phyloP scores from a whole-genome alignment of 1,140 invertebrate genomes.

The Harpegnathos saltator region DNA sequence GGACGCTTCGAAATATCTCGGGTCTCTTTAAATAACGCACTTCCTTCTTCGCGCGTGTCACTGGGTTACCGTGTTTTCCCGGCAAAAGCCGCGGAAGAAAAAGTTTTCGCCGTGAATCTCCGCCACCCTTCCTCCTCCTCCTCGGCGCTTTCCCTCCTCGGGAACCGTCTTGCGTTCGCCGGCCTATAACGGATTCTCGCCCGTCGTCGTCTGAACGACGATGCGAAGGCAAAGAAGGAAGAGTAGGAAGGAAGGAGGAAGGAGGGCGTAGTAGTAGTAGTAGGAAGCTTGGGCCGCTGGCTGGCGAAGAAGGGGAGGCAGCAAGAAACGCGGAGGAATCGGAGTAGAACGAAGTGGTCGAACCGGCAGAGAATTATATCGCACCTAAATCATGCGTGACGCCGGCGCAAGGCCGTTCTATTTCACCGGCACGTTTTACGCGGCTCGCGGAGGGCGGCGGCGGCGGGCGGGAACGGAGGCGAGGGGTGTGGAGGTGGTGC shows the following conservation, averaged over 20 bases:
- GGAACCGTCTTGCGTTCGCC: conserved; percentile 10
- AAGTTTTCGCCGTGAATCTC: conserved; percentile 60
- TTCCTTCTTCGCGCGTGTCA: conserved; percentile 54
- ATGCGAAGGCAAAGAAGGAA: conserved; percentile 1
- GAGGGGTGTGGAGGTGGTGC: neutral
- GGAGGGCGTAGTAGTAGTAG: too few species aligned
- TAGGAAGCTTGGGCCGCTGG: too few species aligned
- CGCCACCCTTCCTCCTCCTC: neutral
- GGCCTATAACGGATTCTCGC: conserved; percentile 50
- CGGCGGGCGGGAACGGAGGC: too few species aligned
- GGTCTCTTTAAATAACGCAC: conserved; percentile 58
- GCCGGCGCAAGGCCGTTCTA: conserved; percentile 21
- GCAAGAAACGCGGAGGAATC: conserved; percentile 19
- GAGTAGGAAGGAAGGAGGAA: too few species aligned
- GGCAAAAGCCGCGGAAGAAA: conserved; percentile 51
- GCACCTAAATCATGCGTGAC: conserved; percentile 65
- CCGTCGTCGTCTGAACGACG: neutral
- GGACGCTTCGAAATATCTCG: conserved; percentile 32
- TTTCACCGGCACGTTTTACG: conserved; percentile 42
- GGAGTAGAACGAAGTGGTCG: conserved; percentile 52
- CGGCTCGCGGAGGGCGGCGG: neutral
- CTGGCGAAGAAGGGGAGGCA: neutral
- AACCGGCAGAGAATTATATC: conserved; percentile 63
- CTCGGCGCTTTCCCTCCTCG: neutral
- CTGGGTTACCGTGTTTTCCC: conserved; percentile 64